A percentile compares a stretch with the other conserved stretches of the same genome.
Conservation (phyloP, 2,113 vertebrate genomes). For the Peromyscus maniculatus region DNA sequence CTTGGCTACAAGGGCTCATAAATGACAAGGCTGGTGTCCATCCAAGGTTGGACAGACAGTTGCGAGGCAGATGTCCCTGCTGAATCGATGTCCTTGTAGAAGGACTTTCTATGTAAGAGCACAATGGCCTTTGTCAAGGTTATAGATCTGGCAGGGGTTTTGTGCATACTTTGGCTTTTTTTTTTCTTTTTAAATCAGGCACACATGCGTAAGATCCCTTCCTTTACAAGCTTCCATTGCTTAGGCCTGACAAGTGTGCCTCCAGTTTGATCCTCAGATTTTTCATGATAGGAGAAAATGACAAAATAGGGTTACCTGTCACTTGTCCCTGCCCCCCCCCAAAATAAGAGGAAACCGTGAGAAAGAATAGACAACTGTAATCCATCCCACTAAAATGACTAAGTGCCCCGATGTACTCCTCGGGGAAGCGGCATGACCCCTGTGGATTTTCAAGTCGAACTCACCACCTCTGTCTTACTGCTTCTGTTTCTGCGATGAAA, state of each 20-base stretch:
- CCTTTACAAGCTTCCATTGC: neutral
- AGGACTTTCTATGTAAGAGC: neutral
- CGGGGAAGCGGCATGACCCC: too few relatives aligned
- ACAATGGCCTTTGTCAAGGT: conserved; percentile 17
- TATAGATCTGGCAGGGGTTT: neutral
- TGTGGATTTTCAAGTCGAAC: neutral
- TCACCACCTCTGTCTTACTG: neutral
- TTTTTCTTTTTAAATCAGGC: neutral
- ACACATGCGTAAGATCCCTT: neutral
- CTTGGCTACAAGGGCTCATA: neutral
- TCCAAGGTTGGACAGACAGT: neutral
- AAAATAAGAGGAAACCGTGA: neutral
- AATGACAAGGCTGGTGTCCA: neutral
- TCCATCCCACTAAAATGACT: neutral
- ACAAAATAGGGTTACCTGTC: neutral
- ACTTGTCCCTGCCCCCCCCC: neutral
- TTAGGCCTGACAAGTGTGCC: neutral
- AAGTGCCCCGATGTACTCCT: too few relatives aligned
- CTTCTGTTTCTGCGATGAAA: neutral
- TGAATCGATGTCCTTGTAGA: neutral
- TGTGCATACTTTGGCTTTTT: neutral
- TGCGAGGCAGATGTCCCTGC: neutral
- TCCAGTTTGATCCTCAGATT: neutral
- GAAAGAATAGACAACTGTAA: neutral
- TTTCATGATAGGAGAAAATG: neutral